Evolutionary conservation across 2,797 vertebrate genomes (phyloP).

Genomic region (Pipistrellus nathusii): DNA sequence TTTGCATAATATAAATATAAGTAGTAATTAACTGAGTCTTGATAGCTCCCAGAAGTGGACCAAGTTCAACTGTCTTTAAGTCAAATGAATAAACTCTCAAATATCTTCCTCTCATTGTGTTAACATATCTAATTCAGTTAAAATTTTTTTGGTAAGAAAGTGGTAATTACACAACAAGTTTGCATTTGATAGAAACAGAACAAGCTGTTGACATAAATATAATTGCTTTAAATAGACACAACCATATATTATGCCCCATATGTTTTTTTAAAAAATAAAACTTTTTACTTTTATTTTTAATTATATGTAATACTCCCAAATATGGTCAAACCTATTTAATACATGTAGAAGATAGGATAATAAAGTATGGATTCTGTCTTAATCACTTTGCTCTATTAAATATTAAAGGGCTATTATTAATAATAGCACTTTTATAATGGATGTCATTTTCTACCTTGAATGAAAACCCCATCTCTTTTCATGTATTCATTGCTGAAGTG

Average conservation of each 20-base stretch:
- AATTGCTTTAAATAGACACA: conserved; percentile 79
- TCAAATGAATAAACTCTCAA: not conserved
- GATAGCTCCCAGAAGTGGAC: not conserved
- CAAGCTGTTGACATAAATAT: conserved; percentile 64
- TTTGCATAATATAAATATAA: not conserved
- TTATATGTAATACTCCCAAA: conserved; percentile 88
- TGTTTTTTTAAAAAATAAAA: conserved; percentile 78
- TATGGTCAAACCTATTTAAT: conserved; percentile 88
- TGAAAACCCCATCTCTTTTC: conserved; percentile 88
- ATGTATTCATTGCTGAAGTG: conserved; percentile 86
- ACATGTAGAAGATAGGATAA: conserved; percentile 90
- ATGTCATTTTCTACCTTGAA: conserved; percentile 89
- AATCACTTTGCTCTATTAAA: conserved; percentile 91
- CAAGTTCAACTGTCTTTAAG: not conserved
- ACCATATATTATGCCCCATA: conserved; percentile 78
- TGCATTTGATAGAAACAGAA: conserved; percentile 65
- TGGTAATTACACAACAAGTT: conserved; percentile 69
- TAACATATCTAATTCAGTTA: not conserved
- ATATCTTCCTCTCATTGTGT: not conserved
- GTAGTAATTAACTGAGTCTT: not conserved
- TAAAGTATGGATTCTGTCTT: conserved; percentile 90
- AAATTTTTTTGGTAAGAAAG: not conserved
- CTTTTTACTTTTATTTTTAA: conserved; percentile 87
- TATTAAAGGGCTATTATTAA: conserved; percentile 91
- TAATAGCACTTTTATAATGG: conserved; percentile 91